phyloP scores from a whole-genome alignment of 1,140 invertebrate genomes.

The Probaryconus sp. region DNA sequence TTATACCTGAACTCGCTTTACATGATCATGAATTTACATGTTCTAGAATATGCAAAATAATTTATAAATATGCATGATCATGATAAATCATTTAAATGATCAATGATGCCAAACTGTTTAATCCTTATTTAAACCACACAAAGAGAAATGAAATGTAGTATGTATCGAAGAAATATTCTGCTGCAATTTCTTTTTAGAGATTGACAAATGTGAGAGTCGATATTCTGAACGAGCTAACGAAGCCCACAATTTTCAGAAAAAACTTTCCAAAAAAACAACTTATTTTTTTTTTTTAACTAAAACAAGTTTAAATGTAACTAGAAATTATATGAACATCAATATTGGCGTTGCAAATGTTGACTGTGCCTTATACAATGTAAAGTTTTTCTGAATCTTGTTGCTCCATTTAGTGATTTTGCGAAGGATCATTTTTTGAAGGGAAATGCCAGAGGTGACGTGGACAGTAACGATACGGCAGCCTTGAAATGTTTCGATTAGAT shows the following conservation, averaged over 20 bases:
- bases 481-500: conserved; percentile 63
- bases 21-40: conserved; percentile 57
- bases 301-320: no score
- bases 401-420: not conserved
- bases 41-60: conserved; percentile 52
- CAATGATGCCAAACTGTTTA: conserved; percentile 54
- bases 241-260: no score
- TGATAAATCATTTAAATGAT: conserved; percentile 52
- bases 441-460: conserved; percentile 32
- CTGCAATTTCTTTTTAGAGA: no score
- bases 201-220: no score
- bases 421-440: conserved; percentile 21
- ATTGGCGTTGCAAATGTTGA: no score
- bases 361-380: conserved; percentile 4
- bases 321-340: no score
- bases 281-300: not conserved
- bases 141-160: no score
- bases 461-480: conserved; percentile 21
- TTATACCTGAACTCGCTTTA: no score
- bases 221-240: no score
- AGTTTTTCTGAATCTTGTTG: not conserved
- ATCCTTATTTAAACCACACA: conserved; percentile 45
- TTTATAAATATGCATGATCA: conserved; percentile 57
- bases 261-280: no score
- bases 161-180: no score